These are phyloP conservation scores for Myripristis murdjan DNA, from an alignment of 2,797 vertebrate genomes.

Conservation along the genomic window DNA sequence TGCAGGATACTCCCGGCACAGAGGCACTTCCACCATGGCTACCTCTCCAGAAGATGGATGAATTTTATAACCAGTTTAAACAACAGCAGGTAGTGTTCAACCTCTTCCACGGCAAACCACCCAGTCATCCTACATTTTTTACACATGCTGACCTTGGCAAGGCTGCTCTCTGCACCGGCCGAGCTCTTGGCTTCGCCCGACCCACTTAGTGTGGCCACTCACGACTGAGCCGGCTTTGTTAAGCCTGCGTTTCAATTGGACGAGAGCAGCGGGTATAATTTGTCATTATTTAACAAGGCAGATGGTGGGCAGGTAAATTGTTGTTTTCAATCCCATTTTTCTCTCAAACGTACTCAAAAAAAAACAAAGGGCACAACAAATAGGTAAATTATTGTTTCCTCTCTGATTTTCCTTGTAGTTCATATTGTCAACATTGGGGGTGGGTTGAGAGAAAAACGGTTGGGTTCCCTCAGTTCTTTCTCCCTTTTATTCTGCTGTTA, in stretches of 20 bases:
- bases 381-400: constrained; percentile 45
- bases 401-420: constrained; percentile 22
- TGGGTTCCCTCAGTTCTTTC: background rate
- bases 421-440: constrained; percentile 2
- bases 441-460: background rate
- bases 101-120: constrained; percentile 13
- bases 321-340: constrained; percentile 43
- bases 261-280: constrained; percentile 29
- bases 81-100: background rate
- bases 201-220: constrained; percentile 7
- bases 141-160: background rate
- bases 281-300: constrained; percentile 25
- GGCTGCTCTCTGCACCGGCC: background rate
- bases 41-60: background rate
- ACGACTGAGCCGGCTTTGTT: constrained; percentile 3
- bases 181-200: background rate
- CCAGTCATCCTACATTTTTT: constrained; percentile 23
- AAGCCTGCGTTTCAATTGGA: constrained; percentile 2
- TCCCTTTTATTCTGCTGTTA: constrained; percentile 9
- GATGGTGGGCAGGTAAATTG: constrained; percentile 53
- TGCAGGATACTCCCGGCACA: too few relatives aligned
- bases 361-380: too few relatives aligned
- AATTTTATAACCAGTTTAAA: background rate
- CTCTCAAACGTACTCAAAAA: background rate
- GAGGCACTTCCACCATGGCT: too few relatives aligned